Conservation (phyloP, 2,113 vertebrate genomes). For the Artemisiospiza belli region DNA sequence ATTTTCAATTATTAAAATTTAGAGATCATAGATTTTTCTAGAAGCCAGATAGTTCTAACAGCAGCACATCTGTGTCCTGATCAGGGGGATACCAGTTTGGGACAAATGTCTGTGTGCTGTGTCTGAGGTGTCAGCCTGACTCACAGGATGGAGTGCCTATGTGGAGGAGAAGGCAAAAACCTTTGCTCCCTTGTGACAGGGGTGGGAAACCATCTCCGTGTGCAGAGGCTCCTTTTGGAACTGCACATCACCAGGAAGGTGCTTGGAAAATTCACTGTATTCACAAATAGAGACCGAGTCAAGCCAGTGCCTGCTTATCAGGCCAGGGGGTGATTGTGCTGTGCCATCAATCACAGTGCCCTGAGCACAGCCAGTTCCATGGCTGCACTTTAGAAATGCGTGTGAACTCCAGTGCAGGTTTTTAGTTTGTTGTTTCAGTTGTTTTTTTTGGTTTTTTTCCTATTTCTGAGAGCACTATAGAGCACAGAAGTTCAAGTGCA, state of each 20-base stretch:
- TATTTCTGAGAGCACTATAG: not conserved
- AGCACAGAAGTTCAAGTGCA: not conserved
- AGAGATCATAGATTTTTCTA: not conserved
- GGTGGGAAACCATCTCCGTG: not conserved
- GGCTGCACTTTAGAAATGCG: not conserved
- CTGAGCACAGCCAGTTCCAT: not conserved
- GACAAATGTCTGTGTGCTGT: not conserved
- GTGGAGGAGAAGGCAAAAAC: not conserved
- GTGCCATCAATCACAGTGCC: not conserved
- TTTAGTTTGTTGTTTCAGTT: not conserved
- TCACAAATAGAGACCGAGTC: not conserved
- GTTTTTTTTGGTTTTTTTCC: not conserved
- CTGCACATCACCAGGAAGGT: not conserved
- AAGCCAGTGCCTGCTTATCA: not conserved
- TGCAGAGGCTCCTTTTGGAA: not conserved
- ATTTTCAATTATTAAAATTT: not conserved
- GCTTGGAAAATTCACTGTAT: not conserved
- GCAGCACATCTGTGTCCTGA: not conserved
- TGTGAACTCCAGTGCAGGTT: not conserved
- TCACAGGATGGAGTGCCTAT: not conserved
- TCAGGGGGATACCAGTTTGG: not conserved
- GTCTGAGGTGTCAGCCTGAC: not conserved
- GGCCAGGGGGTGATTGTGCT: fast-evolving
- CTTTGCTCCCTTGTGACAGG: not conserved
- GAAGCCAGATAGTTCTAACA: not conserved